Evolutionary conservation across 2,888 invertebrate genomes (phyloP).

Genomic region (Biston betularia): DNA sequence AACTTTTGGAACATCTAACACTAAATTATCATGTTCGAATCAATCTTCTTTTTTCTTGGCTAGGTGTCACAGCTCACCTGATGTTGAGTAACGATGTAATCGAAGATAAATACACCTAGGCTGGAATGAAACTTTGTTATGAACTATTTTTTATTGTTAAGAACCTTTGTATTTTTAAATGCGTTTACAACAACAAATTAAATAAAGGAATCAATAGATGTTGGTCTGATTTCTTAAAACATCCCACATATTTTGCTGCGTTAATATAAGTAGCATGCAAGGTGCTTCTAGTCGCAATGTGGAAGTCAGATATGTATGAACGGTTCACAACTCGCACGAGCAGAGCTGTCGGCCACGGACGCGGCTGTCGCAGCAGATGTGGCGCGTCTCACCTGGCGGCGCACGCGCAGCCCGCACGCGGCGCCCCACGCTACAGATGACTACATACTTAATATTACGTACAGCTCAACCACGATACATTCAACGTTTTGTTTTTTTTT

Average conservation of each 20-base stretch:
- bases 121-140: too few relatives aligned
- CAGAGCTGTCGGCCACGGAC: constrained; percentile 35
- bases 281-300: constrained; percentile 15
- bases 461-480: constrained; percentile 21
- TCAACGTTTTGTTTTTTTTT: too few relatives aligned
- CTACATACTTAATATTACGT: constrained; percentile 11
- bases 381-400: constrained; percentile 75
- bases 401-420: constrained; percentile 65
- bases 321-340: neutral
- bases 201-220: neutral
- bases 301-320: constrained; percentile 3
- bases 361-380: constrained; percentile 71
- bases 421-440: constrained; percentile 43
- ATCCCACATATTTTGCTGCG: neutral
- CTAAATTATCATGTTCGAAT: too few relatives aligned
- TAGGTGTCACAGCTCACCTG: too few relatives aligned
- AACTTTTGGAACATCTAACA: too few relatives aligned
- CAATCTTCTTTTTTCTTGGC: too few relatives aligned
- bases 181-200: too few relatives aligned
- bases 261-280: constrained; percentile 7
- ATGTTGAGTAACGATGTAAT: too few relatives aligned
- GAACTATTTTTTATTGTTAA: too few relatives aligned
- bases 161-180: too few relatives aligned
- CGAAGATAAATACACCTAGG: too few relatives aligned
- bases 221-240: neutral